Percentiles rank a stretch among this genome's conserved stretches.
phyloP scores from a whole-genome alignment of 2,888 invertebrate genomes.

The Cybosia mesomella region DNA sequence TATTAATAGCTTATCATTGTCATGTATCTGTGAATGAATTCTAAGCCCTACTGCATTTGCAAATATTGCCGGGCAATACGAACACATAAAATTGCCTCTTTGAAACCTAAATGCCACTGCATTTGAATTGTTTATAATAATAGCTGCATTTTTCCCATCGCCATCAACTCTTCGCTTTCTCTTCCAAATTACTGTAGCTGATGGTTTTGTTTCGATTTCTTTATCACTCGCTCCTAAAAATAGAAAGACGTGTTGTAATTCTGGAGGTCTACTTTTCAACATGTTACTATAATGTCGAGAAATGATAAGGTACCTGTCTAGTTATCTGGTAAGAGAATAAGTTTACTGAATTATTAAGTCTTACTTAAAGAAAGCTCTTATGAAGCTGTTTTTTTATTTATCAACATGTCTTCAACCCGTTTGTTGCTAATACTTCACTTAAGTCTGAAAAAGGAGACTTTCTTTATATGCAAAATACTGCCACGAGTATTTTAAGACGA shows the following conservation, averaged over 20 bases:
- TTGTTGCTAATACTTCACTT: too few species aligned
- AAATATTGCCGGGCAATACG: conserved; percentile 64
- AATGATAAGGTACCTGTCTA: too few species aligned
- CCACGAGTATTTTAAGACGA: too few species aligned
- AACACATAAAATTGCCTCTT: conserved; percentile 73
- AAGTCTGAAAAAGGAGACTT: too few species aligned
- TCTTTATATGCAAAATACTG: too few species aligned
- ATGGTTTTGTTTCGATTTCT: conserved; percentile 27
- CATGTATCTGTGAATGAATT: conserved; percentile 9
- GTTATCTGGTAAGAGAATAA: neutral
- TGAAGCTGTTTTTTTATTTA: too few species aligned
- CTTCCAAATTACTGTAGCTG: conserved; percentile 59
- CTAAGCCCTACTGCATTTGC: conserved; percentile 60
- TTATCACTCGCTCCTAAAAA: conserved; percentile 67
- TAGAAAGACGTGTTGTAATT: conserved; percentile 41
- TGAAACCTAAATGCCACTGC: conserved; percentile 71
- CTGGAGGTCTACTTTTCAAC: neutral
- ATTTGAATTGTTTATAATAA: conserved; percentile 70
- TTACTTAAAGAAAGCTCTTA: too few species aligned
- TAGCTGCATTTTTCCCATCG: conserved; percentile 69
- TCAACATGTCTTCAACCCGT: too few species aligned
- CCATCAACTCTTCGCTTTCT: conserved; percentile 59
- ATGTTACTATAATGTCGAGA: neutral
- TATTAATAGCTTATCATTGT: neutral
- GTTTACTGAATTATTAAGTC: too few species aligned